These are phyloP conservation scores for Ostrea denselamellosa DNA, from an alignment of 1,140 invertebrate genomes.

Conservation along the genomic window DNA sequence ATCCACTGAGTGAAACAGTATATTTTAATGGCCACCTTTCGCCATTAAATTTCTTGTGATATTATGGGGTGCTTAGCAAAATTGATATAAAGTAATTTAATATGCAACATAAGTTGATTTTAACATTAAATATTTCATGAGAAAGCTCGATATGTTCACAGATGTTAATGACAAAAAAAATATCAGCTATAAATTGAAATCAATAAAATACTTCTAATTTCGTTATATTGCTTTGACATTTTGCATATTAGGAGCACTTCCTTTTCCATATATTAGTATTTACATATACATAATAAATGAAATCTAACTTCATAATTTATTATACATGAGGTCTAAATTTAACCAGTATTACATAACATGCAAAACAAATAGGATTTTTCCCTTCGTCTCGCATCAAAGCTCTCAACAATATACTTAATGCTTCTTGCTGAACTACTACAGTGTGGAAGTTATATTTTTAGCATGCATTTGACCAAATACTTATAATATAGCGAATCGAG, in stretches of 20 bases:
- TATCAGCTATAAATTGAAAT: not conserved
- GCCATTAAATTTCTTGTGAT: not conserved
- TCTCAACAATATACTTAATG: no score
- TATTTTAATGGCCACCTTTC: not conserved
- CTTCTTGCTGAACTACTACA: no score
- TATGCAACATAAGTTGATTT: slow-evolving; percentile 20
- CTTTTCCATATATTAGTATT: not conserved
- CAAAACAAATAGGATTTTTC: not conserved
- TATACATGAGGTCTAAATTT: not conserved
- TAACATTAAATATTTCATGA: slow-evolving; percentile 2
- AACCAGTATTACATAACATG: not conserved
- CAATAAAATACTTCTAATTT: slow-evolving; percentile 1
- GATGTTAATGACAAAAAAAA: slow-evolving; percentile 18
- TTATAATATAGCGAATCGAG: no score
- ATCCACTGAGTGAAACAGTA: not conserved
- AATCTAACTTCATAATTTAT: not conserved
- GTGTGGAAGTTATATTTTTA: no score
- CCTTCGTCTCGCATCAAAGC: no score
- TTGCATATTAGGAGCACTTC: not conserved
- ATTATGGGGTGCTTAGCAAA: not conserved
- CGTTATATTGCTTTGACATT: not conserved
- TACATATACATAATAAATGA: not conserved
- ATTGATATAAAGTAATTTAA: slow-evolving; percentile 32
- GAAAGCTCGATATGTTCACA: not conserved
- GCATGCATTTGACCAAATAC: no score